Evolutionary conservation across 2,113 vertebrate genomes (phyloP), one percentile per base, ranked within the genome.

Genomic region (Semicossyphus pulcher): DNA sequence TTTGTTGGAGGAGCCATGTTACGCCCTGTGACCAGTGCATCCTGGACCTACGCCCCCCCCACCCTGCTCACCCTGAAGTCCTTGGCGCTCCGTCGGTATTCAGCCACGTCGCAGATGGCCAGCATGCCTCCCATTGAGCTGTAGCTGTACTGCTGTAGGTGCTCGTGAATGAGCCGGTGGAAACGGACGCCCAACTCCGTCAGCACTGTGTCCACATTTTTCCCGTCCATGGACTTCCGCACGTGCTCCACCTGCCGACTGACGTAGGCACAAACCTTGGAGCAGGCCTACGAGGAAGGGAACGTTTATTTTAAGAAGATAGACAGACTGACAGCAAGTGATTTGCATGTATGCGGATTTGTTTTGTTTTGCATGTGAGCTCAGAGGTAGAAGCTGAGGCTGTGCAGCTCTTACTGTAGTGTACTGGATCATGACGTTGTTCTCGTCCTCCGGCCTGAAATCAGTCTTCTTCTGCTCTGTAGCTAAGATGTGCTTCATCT

Each of bases 91-190:
- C 96, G 97, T 79, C 97, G 94, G 77, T 99, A 99, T 76, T 99
- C 97, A 49, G 97, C 97, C 83, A 99, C 97, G 0, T 99, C 98
- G 86, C 98, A 99, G 89, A 99, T 99, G 85, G 97, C 97, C 83
- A 98, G 92, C 98, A 99, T 99, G 92, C 98, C 97, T 71, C 98
- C 97, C 97, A 98, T 99, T 67, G 96, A 99, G 87, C 96, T 98
- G 93, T 99, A 99, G 78, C 94, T 97, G 92, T 96, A 99, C 86
- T 99, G 97, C 90, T 99, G 98, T 57, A 99, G 95, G 90, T 99
- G 98, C 58, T 99, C 98, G 14, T 97, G 97, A 85, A 97, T 95
- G 65, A 99, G 96, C 25, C 97, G 95, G 90, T 99, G 98, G 92
- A 99, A 99, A 77, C 97, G 97, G 64, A 99, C 95, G 52, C 98